A percentile compares a stretch with the other conserved stretches of the same genome.
These are phyloP conservation scores for Drosophila putrida DNA, from an alignment of 2,888 invertebrate species.

Conservation along the genomic window DNA sequence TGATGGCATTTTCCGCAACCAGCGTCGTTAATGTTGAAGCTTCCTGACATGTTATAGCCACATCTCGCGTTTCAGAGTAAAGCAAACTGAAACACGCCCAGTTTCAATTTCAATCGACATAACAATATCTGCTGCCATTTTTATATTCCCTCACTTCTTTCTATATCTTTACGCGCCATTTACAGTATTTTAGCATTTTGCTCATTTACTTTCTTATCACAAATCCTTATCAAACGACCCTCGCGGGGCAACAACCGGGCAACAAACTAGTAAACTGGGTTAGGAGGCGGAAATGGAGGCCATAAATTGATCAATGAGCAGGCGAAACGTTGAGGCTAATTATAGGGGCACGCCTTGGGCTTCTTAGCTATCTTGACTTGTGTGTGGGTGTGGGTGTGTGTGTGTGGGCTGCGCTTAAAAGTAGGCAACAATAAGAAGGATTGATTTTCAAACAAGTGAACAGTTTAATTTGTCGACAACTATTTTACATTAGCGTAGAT, in stretches of 20 bases:
- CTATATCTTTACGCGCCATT: conserved; percentile 55
- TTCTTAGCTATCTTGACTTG: conserved; percentile 31
- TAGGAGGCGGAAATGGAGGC: conserved; percentile 43
- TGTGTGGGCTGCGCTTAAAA: conserved; percentile 46
- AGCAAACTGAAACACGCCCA: conserved; percentile 24
- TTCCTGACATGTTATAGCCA: conserved; percentile 16
- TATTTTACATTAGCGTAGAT: conserved; percentile 1
- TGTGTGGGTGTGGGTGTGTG: neutral
- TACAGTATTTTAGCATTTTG: conserved; percentile 39
- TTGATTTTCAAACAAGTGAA: conserved; percentile 56
- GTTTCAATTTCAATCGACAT: conserved; percentile 5
- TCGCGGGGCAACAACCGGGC: conserved; percentile 12
- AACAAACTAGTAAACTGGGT: conserved; percentile 64
- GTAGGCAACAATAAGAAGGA: conserved; percentile 62
- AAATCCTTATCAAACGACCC: conserved; percentile 45
- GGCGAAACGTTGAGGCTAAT: conserved; percentile 57
- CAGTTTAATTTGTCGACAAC: conserved; percentile 10
- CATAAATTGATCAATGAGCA: conserved; percentile 71
- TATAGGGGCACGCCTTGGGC: conserved; percentile 71
- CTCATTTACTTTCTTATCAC: conserved; percentile 9
- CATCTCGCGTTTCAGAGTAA: neutral
- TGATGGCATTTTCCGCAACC: conserved; percentile 52
- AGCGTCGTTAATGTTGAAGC: conserved; percentile 19
- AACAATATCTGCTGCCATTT: conserved; percentile 5
- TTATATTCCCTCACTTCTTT: neutral